Percentiles rank a stretch among this genome's conserved stretches.
Evolutionary conservation across 2,888 invertebrate species (phyloP).

Genomic region (Choreutis nemorana): DNA sequence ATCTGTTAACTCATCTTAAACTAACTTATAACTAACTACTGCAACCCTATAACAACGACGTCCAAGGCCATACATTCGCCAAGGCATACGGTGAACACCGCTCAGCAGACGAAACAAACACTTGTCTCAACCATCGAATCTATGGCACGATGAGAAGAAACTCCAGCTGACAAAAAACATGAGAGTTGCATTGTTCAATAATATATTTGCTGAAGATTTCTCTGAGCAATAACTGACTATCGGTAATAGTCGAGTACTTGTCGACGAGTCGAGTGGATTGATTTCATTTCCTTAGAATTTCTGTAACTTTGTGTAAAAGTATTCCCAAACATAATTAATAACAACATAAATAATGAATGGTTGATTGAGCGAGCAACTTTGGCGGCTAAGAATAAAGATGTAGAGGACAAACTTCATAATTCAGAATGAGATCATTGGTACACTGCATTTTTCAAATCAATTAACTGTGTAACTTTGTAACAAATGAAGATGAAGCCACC

Average conservation of each 20-base stretch:
- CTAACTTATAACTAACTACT: too few species aligned
- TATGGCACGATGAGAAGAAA: slow-evolving; percentile 3
- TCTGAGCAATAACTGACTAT: slow-evolving; percentile 25
- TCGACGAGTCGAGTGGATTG: slow-evolving; percentile 21
- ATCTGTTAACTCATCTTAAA: too few species aligned
- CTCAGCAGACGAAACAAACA: too few species aligned
- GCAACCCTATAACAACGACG: too few species aligned
- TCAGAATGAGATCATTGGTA: slow-evolving; percentile 17
- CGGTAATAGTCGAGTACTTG: slow-evolving; percentile 21
- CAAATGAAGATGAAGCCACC: slow-evolving; percentile 17
- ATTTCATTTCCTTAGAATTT: slow-evolving; percentile 25
- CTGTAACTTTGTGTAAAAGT: slow-evolving; percentile 17
- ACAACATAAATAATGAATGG: slow-evolving; percentile 16
- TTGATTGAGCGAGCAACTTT: slow-evolving; percentile 21
- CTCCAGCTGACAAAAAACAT: slow-evolving; percentile 5
- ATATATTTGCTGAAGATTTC: slow-evolving; percentile 20
- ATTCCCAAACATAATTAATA: slow-evolving; percentile 12
- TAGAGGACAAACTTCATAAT: slow-evolving; percentile 22
- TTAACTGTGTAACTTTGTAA: slow-evolving; percentile 18
- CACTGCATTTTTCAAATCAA: slow-evolving; percentile 16
- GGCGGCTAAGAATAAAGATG: slow-evolving; percentile 26
- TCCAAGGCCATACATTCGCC: too few species aligned
- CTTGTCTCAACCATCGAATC: too few species aligned
- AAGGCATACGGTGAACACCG: too few species aligned
- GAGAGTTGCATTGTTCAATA: slow-evolving; percentile 8